Percentiles rank a stretch among this genome's conserved stretches.
These are phyloP conservation scores for Staurois parvus DNA, from an alignment of 2,797 vertebrate genomes.

Conservation along the genomic window DNA sequence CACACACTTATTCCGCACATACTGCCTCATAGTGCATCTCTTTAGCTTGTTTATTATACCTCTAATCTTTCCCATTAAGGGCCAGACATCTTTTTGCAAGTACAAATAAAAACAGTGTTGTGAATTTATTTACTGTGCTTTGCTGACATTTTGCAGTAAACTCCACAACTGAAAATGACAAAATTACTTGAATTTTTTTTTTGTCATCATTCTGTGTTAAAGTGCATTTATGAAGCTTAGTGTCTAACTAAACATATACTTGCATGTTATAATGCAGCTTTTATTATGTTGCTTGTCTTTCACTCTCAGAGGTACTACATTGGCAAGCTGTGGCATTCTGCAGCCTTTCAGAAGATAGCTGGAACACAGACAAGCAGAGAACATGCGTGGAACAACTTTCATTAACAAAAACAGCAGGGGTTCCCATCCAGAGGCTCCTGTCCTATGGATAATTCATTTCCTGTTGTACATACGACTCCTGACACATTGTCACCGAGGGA, in stretches of 20 bases:
- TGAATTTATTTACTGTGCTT: too few species aligned
- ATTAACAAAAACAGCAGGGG: constrained; percentile 56
- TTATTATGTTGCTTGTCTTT: background rate
- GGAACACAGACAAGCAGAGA: constrained; percentile 15
- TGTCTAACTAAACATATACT: too few species aligned
- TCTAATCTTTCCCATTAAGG: too few species aligned
- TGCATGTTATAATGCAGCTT: background rate
- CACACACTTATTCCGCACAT: too few species aligned
- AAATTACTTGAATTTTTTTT: background rate
- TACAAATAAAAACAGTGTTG: too few species aligned
- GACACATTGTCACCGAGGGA: constrained; percentile 53
- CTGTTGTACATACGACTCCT: constrained; percentile 57
- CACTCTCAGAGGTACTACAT: background rate
- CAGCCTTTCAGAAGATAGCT: background rate
- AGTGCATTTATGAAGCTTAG: background rate
- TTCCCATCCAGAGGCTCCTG: constrained; percentile 21
- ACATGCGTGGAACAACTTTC: constrained; percentile 42
- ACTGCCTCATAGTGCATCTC: too few species aligned
- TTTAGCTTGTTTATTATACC: too few species aligned
- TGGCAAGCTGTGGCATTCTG: background rate
- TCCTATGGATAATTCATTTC: constrained; percentile 60
- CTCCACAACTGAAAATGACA: background rate
- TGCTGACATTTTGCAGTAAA: background rate
- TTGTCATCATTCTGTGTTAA: background rate
- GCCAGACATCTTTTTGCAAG: too few species aligned